A percentile compares a stretch with the other conserved stretches of the same genome.
Conservation (phyloP, 2,888 invertebrate species). For the Dysmachus trigonus region DNA sequence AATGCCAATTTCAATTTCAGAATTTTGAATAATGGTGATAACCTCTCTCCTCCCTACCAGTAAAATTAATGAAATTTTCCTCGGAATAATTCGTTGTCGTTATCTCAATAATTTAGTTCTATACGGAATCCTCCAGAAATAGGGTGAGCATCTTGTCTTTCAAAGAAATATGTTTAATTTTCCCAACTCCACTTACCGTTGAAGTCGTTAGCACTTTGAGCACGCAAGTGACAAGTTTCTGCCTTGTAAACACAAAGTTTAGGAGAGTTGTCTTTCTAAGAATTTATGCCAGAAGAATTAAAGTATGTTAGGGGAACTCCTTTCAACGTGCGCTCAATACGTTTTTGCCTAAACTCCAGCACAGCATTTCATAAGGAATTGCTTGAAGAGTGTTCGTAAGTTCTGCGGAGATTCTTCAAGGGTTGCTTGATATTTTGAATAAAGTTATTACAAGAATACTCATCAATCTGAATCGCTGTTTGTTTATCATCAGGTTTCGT, state of each 20-base stretch:
- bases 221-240: background rate
- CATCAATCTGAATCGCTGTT: background rate
- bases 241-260: background rate
- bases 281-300: background rate
- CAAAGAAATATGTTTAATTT: background rate
- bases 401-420: background rate
- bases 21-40: background rate
- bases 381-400: background rate
- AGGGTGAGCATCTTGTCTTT: background rate
- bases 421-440: background rate
- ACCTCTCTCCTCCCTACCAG: background rate
- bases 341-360: background rate
- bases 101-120: background rate
- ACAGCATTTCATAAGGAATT: background rate
- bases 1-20: background rate
- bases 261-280: background rate
- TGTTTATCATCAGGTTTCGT: background rate
- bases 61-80: background rate
- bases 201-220: background rate
- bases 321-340: background rate
- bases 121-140: background rate
- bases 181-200: background rate
- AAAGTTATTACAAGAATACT: background rate
- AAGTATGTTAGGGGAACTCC: background rate
- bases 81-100: background rate